phyloP scores from a whole-genome alignment of 2,797 vertebrate genomes.

The Tokudaia tokunoshimensis region DNA sequence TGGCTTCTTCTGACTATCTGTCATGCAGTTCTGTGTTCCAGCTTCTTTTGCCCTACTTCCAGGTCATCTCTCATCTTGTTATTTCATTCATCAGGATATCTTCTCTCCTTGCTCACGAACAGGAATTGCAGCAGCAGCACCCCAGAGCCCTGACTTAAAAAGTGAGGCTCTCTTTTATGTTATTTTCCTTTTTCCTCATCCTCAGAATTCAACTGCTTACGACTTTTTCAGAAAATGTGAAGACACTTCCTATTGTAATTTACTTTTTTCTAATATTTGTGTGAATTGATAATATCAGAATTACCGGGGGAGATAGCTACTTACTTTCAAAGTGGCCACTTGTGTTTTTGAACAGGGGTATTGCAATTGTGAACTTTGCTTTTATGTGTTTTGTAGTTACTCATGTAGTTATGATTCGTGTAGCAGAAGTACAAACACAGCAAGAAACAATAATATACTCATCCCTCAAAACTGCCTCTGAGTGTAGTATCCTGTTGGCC shows the following conservation, averaged over 20 bases:
- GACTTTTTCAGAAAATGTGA: background rate
- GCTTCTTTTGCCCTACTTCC: background rate
- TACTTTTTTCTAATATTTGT: background rate
- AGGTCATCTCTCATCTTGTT: slow-evolving; percentile 39
- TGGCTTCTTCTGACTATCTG: background rate
- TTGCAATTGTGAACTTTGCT: background rate
- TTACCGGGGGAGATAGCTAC: background rate
- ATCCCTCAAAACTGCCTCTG: background rate
- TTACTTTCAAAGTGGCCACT: background rate
- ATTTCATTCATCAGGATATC: slow-evolving; percentile 20
- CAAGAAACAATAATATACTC: background rate
- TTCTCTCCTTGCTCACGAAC: slow-evolving; percentile 49
- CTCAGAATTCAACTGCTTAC: slow-evolving; percentile 27
- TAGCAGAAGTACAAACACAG: background rate
- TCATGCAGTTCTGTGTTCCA: background rate
- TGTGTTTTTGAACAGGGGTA: background rate
- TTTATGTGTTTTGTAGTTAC: background rate
- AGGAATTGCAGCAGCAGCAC: slow-evolving; percentile 24
- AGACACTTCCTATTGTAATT: background rate
- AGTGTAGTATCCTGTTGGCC: background rate
- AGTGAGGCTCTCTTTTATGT: slow-evolving; percentile 57
- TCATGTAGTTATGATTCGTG: background rate
- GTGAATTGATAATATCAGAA: background rate
- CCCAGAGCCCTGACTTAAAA: slow-evolving; percentile 65
- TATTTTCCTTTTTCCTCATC: background rate